Base-by-base conservation (phyloP, 2,797 vertebrate genomes). In the Leuciscus waleckii region DNA sequence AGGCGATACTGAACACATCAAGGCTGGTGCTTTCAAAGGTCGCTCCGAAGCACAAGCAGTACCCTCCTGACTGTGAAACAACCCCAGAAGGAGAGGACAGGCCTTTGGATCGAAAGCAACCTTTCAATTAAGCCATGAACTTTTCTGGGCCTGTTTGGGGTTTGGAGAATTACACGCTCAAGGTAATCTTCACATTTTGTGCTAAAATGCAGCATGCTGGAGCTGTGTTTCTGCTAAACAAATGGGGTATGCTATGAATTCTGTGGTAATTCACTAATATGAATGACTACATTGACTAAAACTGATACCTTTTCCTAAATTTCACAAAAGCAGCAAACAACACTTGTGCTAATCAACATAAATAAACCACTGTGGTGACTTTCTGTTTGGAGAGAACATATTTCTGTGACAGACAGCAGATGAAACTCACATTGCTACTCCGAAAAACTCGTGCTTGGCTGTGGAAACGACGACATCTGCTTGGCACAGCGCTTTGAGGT, bases 381-480 rank as follows among this genome's bases (percentile, higher is more conserved):
- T 65, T 58, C 16, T 75, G 79, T 84, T 80, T 77, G 35, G 21
- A 86, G 43, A 84, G 82, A 86, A 41, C 63, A 75, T 85, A 69
- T 51, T 88, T 85, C 37, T 58, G 75, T 86, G 77, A 73, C 74
- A 82, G 83, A 88, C 88, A 91, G 91, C 26, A 89, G 89, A 56
- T 89, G 89, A 74, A 90, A 97, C 97, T 98, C 95, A 99, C 98
- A 99, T 97, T 82, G 98, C 97, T 79, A 99, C 98, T 7, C 98
- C 98, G 85, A 99, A 99, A 95, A 99, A 99, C 94, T 99, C 98
- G 8, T 99, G 98, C 87, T 94, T 97, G 92, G 98, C 96, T 49
- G 98, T 99, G 68, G 98, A 99, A 93, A 99, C 85, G 87, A 98
- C 98, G 88, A 99, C 97, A 88, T 99, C 98, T 5, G 98, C 97